Percentiles rank a stretch among this genome's conserved stretches.
Evolutionary conservation across 2,888 invertebrate species (phyloP).

Genomic region (Thalpophila matura): DNA sequence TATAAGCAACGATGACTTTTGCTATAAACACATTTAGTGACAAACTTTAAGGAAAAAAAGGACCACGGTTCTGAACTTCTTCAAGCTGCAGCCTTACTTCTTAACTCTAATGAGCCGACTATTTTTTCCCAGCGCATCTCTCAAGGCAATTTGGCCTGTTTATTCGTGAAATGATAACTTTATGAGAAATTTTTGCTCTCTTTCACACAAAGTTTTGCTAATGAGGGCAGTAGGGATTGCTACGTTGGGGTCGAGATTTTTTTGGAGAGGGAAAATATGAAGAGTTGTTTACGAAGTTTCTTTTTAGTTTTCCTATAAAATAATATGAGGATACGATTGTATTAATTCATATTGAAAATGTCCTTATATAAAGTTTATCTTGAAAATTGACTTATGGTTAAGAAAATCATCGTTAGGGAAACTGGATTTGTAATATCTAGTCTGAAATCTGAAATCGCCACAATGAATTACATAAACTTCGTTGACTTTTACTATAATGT

Average conservation of each 20-base stretch:
- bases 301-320: background rate
- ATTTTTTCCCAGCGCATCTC: conserved; percentile 45
- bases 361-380: no score
- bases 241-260: background rate
- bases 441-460: no score
- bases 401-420: no score
- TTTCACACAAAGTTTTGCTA: conserved; percentile 54
- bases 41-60: conserved; percentile 27
- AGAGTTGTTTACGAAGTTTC: background rate
- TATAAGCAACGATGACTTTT: background rate
- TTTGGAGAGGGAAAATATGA: background rate
- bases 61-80: conserved; percentile 33
- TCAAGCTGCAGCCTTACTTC: conserved; percentile 50
- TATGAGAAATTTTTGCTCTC: conserved; percentile 51
- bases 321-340: no score
- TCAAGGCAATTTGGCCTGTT: conserved; percentile 57
- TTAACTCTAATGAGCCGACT: conserved; percentile 60
- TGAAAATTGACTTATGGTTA: no score
- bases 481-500: no score
- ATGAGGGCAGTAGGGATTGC: conserved; percentile 45
- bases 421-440: no score
- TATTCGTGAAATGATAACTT: conserved; percentile 63
- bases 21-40: conserved; percentile 14
- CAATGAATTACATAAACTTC: no score
- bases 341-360: no score